These are phyloP conservation scores for Allobates femoralis DNA, from an alignment of 2,797 vertebrate genomes.

Conservation along the genomic window DNA sequence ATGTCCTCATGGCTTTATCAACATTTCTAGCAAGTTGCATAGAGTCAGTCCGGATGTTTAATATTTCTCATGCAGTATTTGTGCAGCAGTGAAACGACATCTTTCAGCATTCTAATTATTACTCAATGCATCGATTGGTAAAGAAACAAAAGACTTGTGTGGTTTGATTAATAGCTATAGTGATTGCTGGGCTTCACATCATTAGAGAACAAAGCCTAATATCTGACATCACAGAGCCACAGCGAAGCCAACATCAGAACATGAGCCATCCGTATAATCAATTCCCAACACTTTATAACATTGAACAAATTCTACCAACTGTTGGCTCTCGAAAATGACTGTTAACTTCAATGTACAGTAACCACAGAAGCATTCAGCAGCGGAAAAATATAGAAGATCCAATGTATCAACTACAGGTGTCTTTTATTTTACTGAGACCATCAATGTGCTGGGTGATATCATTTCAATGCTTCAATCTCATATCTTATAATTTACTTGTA, in stretches of 20 bases:
- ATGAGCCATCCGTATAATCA: neutral
- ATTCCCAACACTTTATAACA: neutral
- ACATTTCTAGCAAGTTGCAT: neutral
- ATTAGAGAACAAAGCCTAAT: constrained; percentile 28
- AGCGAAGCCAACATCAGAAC: constrained; percentile 10
- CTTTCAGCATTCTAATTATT: constrained; percentile 56
- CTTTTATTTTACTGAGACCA: neutral
- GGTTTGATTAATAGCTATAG: constrained; percentile 54
- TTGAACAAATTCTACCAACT: neutral
- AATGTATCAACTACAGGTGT: neutral
- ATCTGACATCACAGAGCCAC: constrained; percentile 22
- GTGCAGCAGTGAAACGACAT: constrained; percentile 41
- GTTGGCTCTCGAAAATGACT: neutral
- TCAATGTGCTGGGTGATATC: neutral
- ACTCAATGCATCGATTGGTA: constrained; percentile 38
- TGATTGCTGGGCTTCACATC: constrained; percentile 41
- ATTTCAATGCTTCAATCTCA: neutral
- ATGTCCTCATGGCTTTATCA: neutral
- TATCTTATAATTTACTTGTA: neutral
- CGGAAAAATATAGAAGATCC: neutral
- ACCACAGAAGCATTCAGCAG: neutral
- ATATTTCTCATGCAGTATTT: constrained; percentile 31
- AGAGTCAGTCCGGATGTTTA: neutral
- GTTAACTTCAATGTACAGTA: neutral
- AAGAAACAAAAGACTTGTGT: neutral